Base-by-base conservation (phyloP, 2,888 invertebrate species). In the Agriopis leucophaearia region DNA sequence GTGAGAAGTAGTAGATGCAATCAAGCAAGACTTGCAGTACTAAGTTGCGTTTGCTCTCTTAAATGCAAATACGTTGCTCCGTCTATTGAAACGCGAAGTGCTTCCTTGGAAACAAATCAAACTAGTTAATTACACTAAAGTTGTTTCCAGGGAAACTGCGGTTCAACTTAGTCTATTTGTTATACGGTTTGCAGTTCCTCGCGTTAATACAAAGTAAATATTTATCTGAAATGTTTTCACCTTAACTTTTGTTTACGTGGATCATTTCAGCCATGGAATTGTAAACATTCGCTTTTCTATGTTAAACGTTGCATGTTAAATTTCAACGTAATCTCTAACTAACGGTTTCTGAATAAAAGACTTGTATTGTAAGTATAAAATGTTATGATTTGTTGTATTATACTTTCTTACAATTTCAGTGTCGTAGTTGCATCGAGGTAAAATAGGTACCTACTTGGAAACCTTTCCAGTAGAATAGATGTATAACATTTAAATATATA, bases 111-210 rank as follows among this genome's bases (percentile, higher is more conserved):
- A 66, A 70, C 62, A 70, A 72, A 69, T 73, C 69, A 63, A 71
- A 71, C 62, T 71, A 72, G 51, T 66, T 67, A 69, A 65, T 74
- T 64, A 71, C 75, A 74, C 66, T 72, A 55, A 74, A 76, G 75
- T 75, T 72, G 67, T 75, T 71, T 73, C 69, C 67, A 68, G 67
- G 66, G 57, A 60, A 73, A 71, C 68, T 62, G 69, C 64, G 66
- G 71, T 57, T 57, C 8, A 76, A 38, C 38, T 38, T 38, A 38
- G 38, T 63, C 64, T 47, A 69, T 64, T 64, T 69, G 73, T 63
- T 70, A 64, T 56, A 57, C 45, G 47, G 57, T 66, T 59, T 64
- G 56, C 56, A 60, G 57, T 67, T 64, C 63, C 57, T 61, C 50
- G 48, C 54, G 63, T 55, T 69, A 60, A 56, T 63, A 70, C 48